Evolutionary conservation across 2,888 invertebrate genomes (phyloP), one percentile per base, ranked within the genome.

Genomic region (Apocheima hispidaria): DNA sequence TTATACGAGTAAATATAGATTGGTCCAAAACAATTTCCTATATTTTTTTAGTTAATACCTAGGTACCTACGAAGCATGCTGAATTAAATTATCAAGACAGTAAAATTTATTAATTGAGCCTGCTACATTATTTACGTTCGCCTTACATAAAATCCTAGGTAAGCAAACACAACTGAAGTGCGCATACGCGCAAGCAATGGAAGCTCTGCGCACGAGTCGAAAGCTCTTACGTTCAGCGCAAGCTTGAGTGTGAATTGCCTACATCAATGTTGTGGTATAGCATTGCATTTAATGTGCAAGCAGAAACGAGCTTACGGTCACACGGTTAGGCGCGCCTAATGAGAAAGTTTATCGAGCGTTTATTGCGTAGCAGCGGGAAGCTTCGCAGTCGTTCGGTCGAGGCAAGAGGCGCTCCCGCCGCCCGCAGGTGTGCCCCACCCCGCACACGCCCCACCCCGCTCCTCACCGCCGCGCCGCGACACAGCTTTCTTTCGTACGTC

Each of bases 341-440:
- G 91, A 91, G 91, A 92, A 92, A 92, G 90, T 92, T 91, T 92
- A 92, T 92, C 90, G 91, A 92, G 91, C 92, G 92, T 89, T 91
- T 92, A 92, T 91, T 92, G 91, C 92, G 91, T 91, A 90, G 90
- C 84, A 86, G 90, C 89, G 89, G 88, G 89, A 90, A 90, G 90
- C 91, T 89, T 85, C 86, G 82, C 78, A 81, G 83, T 76, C 75
- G 80, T 80, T 81, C 79, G 84, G 86, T 72, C 71, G 72, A 73
- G 74, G 86, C 82, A 77, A 80, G 82, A 82, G 83, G 82, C 82
- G 80, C 82, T 81, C 81, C 80, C 80, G 83, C 82, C 86, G 84
- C 81, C 82, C 86, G 89, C 90, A 90, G 89, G 91, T 89, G 90
- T 82, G 82, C 86, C 88, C 72, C 81, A 69, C 64, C 71, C 71